Evolutionary conservation across 2,888 invertebrate genomes (phyloP), one percentile per base, ranked within the genome.

Genomic region (Diloba caeruleocephala): DNA sequence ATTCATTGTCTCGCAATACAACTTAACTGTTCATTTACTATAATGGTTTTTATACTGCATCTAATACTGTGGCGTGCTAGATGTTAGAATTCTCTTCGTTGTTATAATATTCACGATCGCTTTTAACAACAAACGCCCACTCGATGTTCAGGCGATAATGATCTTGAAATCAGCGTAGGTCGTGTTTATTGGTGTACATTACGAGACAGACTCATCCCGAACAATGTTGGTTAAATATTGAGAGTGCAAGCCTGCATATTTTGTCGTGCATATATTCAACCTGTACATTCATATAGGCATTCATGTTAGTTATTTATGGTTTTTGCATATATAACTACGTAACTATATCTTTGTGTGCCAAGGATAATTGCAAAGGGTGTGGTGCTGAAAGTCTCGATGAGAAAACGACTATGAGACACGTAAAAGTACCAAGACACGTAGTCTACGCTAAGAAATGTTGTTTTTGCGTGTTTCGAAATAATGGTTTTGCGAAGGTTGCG

Each of bases 111-210:
- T 87, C 84, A 89, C 88, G 85, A 86, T 83, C 79, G 73, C 74
- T 80, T 78, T 83, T 84, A 83, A 85, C 82, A 85, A 76, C 69
- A 71, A 55, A 79, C 89, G 76, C 89, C 90, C 82, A 90, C 89
- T 78, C 70, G 49, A 48, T 70, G 76, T 82, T 77, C 74, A 80
- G 75, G 61, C 84, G 87, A 88, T 91, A 91, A 90, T 92, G 91
- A 90, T 90, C 89, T 87, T 85, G 83, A 82, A 83, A 82, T 82
- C 82, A 71, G 86, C 87, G 91, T 92, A 90, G 91, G 92, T 82
- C 78, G 89, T 81, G 85, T 87, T 89, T 89, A 88, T 88, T 85
- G 80, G 76, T 82, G 79, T 78, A 71, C 71, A 65, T 67, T 72
- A 32, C 68, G 57, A 71, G 61, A 56, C 48, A 61, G 65, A 64